Conservation (phyloP, 2,888 invertebrate genomes). For the Philaethria dido region DNA sequence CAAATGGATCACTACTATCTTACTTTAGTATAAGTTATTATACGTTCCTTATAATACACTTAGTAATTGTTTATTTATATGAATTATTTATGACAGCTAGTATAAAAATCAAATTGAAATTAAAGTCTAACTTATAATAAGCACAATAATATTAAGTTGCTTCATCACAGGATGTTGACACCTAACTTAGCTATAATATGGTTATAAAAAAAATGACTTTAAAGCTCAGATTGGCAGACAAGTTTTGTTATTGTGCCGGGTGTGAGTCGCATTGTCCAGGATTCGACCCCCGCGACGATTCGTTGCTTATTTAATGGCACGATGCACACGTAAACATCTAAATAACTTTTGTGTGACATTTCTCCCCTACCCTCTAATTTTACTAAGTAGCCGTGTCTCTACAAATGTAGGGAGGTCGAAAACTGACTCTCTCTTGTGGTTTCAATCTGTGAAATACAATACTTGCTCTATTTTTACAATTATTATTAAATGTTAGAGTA, state of each 20-base stretch:
- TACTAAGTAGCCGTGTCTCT: slow-evolving; percentile 80
- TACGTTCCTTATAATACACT: too few species aligned
- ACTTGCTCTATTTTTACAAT: slow-evolving; percentile 16
- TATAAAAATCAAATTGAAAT: background rate
- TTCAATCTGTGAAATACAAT: slow-evolving; percentile 22
- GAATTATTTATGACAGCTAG: too few species aligned
- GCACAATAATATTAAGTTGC: slow-evolving; percentile 5
- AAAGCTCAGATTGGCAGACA: slow-evolving; percentile 49
- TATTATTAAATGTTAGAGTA: slow-evolving; percentile 20
- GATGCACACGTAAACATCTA: slow-evolving; percentile 83
- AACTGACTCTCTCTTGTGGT: slow-evolving; percentile 28
- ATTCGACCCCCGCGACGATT: slow-evolving; percentile 75
- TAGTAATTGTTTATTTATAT: too few species aligned
- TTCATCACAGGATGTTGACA: slow-evolving; percentile 14
- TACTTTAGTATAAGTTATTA: too few species aligned
- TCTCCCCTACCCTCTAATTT: slow-evolving; percentile 81
- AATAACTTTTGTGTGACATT: slow-evolving; percentile 82
- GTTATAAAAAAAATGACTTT: slow-evolving; percentile 36
- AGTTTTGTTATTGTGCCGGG: slow-evolving; percentile 62
- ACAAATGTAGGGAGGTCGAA: slow-evolving; percentile 29
- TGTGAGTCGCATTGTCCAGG: slow-evolving; percentile 74
- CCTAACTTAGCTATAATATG: slow-evolving; percentile 1
- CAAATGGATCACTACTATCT: too few species aligned
- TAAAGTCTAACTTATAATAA: background rate
- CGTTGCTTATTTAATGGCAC: slow-evolving; percentile 83